A percentile compares a stretch with the other conserved stretches of the same genome.
phyloP scores from a whole-genome alignment of 2,888 invertebrate genomes.

The Zygaena filipendulae region DNA sequence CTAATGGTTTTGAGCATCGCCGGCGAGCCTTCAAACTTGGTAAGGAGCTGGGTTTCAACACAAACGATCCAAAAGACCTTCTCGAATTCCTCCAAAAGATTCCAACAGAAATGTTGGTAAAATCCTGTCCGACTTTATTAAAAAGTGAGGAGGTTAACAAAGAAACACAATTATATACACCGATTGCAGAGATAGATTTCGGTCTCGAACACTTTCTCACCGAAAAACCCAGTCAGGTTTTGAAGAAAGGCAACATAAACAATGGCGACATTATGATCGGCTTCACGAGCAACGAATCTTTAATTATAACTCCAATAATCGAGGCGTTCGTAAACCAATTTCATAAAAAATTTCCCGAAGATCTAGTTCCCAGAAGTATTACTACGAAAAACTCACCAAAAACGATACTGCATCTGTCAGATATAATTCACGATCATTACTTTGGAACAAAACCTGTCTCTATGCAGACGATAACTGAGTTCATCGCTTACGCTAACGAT shows the following conservation, averaged over 20 bases:
- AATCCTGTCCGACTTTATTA: conserved; percentile 22
- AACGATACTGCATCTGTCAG: conserved; percentile 17
- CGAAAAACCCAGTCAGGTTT: conserved; percentile 21
- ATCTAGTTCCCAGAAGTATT: conserved; percentile 24
- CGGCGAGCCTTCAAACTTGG: conserved; percentile 30
- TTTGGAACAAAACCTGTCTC: conserved; percentile 19
- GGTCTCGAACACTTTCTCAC: conserved; percentile 29
- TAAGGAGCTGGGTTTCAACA: conserved; percentile 28
- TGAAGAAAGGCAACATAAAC: conserved; percentile 47
- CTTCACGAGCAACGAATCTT: conserved; percentile 73
- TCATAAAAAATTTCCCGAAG: conserved; percentile 25
- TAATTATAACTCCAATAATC: conserved; percentile 17
- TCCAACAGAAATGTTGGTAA: conserved; percentile 25
- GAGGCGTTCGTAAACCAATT: conserved; percentile 13
- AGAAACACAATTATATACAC: conserved; percentile 29
- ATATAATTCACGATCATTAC: conserved; percentile 20
- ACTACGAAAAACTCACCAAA: conserved; percentile 7
- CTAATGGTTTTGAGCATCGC: conserved; percentile 22
- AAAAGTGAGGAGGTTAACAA: conserved; percentile 27
- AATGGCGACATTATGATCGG: conserved; percentile 76
- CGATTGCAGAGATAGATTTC: conserved; percentile 36
- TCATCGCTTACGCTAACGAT: conserved; percentile 18
- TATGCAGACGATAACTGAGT: conserved; percentile 18
- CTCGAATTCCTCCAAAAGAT: conserved; percentile 30
- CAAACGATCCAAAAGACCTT: conserved; percentile 26